A percentile compares a stretch with the other conserved stretches of the same genome.
Evolutionary conservation across 2,888 invertebrate genomes (phyloP).

Genomic region (Bombylius discolor): DNA sequence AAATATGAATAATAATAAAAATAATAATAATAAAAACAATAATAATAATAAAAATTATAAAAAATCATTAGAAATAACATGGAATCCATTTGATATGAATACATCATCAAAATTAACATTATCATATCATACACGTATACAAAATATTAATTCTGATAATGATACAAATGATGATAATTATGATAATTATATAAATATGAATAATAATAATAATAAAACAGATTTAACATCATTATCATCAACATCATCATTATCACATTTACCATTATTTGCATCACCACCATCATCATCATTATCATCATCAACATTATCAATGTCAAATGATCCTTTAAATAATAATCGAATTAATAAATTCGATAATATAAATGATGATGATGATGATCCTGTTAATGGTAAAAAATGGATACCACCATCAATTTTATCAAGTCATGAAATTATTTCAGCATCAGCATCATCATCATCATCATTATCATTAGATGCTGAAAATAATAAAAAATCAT

Average conservation of each 20-base stretch:
- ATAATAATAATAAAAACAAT: not conserved
- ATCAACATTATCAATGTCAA: not conserved
- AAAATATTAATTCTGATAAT: not conserved
- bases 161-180: not conserved
- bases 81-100: not conserved
- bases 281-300: not conserved
- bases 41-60: not conserved
- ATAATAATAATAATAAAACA: not conserved
- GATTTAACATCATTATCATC: not conserved
- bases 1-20: not conserved
- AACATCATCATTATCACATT: not conserved
- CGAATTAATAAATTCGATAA: slow-evolving; percentile 3
- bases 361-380: not conserved
- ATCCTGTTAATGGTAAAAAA: not conserved
- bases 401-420: slow-evolving; percentile 12
- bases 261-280: not conserved
- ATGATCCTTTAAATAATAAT: not conserved
- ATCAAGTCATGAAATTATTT: slow-evolving; percentile 2
- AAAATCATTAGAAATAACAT: not conserved
- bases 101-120: not conserved
- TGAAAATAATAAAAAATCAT: not conserved
- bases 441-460: no score
- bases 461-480: not conserved
- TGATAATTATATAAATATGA: not conserved
- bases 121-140: not conserved